Evolutionary conservation across 2,113 vertebrate genomes (phyloP), one percentile per base, ranked within the genome.

Genomic region (Ptilonorhynchus violaceus): DNA sequence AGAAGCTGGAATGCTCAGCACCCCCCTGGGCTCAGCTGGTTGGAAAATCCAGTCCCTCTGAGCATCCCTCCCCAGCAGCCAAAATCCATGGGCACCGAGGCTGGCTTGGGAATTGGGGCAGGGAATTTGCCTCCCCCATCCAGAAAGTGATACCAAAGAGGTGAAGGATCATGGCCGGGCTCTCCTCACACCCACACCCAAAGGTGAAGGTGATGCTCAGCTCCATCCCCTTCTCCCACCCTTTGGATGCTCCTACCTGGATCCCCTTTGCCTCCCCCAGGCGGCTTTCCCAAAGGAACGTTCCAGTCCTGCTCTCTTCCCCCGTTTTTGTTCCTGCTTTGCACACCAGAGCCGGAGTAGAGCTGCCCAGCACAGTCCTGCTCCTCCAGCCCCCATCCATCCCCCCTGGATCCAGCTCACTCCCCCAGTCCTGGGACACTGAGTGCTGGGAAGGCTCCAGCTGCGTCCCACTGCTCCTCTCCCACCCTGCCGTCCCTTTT

Each of bases 321-420:
- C 62, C 67, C 44, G 1, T 10, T 50, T 37, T 33, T 22, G 8
- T n/a, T 56, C 55, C 68, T 15, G 17, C 1, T 1, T 20, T 58
- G 55, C 22, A 58, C 30, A 13, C 33, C 24, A 16, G 46, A 50
- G 13, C 28, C 31, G 2, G 39, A 2, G 24, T 3, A 30, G 56
- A 69, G 72, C 52, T 49, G 49, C 49, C 31, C 18, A 62, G 68
- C 33, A 12, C n/a, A 41, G 67, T 66, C 33, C 55, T 62, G 85
- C 81, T 66, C 66, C n/a, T 42, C 35, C 73, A 52, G 49, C 1
- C 1, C 69, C 64, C 24, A 2, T 3, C 66, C 23, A 7, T 27
- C 63, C 25, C 37, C 55, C 0, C 0, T 0, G 39, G 21, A 16
- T 39, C 77, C 4, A 2, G 24, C 15, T 69, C 16, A 0, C 16